These are phyloP conservation scores for Urosaurus nigricauda DNA, from an alignment of 2,797 vertebrate genomes.

Conservation along the genomic window DNA sequence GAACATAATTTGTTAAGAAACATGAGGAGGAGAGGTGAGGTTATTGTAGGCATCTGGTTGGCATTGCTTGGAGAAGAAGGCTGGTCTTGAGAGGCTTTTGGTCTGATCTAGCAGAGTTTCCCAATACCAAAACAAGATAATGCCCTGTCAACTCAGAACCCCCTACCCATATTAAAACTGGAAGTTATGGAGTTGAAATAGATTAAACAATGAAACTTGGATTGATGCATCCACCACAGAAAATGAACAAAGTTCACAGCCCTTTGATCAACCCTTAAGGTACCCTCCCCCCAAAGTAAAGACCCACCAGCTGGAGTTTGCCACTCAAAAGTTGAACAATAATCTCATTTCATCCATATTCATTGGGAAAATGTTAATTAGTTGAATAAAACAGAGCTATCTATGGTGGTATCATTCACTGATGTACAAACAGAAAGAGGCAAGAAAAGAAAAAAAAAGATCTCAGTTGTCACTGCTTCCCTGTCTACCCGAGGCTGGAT, in stretches of 20 bases:
- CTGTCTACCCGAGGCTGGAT: conserved; percentile 29
- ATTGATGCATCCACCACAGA: background rate
- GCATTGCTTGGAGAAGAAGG: no score
- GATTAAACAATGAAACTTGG: background rate
- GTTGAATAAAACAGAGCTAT: conserved; percentile 37
- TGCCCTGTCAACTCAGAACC: background rate
- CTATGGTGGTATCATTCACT: conserved; percentile 33
- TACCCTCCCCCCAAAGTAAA: background rate
- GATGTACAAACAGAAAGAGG: background rate
- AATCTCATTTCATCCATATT: conserved; percentile 5
- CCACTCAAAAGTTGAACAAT: background rate
- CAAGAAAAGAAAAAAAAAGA: background rate
- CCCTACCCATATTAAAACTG: background rate
- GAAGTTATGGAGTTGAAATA: background rate
- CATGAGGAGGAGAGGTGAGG: no score
- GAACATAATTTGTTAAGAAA: no score
- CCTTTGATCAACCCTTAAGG: background rate
- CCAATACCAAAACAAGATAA: background rate
- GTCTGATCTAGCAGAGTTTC: no score
- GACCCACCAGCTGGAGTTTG: conserved; percentile 34
- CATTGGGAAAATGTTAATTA: background rate
- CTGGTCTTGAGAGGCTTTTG: no score
- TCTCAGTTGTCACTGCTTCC: conserved; percentile 24
- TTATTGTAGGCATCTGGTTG: no score
- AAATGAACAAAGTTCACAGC: background rate